These are phyloP conservation scores for Seison nebaliae DNA, from an alignment of 1,140 invertebrate species.

Conservation along the genomic window DNA sequence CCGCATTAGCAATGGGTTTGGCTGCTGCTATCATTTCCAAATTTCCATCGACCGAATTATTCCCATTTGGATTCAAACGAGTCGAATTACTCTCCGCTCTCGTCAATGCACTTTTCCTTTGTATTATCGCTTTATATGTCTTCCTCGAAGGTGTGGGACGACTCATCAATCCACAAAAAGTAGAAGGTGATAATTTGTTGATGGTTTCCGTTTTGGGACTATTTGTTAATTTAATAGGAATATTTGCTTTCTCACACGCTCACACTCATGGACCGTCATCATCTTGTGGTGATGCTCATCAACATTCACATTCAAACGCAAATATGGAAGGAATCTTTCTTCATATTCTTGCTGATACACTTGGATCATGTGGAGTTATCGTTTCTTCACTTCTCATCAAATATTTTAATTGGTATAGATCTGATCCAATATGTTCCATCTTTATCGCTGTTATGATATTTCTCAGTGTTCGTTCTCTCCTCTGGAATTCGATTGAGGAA, in stretches of 20 bases:
- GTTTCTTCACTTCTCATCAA: conserved; percentile 37
- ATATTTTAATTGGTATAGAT: conserved; percentile 35
- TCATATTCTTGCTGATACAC: conserved; percentile 37
- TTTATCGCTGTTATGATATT: conserved; percentile 29
- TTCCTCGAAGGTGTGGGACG: conserved; percentile 67
- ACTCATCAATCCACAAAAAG: conserved; percentile 34
- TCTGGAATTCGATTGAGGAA: no score
- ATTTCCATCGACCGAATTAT: conserved; percentile 73
- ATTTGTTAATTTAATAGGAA: conserved; percentile 72
- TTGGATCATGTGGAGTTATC: conserved; percentile 37
- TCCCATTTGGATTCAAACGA: conserved; percentile 74
- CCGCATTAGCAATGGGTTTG: conserved; percentile 63
- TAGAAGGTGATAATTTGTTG: conserved; percentile 33
- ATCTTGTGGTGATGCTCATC: conserved; percentile 16
- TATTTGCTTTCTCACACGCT: conserved; percentile 67
- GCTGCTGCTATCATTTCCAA: conserved; percentile 51
- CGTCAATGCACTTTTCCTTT: conserved; percentile 70
- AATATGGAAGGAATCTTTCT: conserved; percentile 40
- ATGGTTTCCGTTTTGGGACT: conserved; percentile 69
- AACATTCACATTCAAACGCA: conserved; percentile 15
- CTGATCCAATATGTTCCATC: conserved; percentile 39
- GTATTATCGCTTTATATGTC: conserved; percentile 84
- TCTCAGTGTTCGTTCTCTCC: conserved; percentile 5
- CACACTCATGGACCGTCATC: conserved; percentile 30
- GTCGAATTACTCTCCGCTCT: conserved; percentile 84